phyloP scores from a whole-genome alignment of 1,140 invertebrate genomes.

The Gonioctena quinquepunctata region DNA sequence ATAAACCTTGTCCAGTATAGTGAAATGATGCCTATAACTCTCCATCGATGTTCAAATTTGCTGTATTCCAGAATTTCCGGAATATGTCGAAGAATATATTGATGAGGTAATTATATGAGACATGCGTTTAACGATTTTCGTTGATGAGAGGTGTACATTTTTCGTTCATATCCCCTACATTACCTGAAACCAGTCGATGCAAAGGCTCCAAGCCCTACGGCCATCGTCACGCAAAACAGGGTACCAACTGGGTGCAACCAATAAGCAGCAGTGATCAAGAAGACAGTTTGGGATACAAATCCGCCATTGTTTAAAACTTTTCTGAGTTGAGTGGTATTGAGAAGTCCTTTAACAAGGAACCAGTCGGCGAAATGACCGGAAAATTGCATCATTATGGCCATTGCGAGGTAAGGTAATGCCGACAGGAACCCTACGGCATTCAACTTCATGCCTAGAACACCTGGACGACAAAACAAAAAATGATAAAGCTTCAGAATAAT shows the following conservation, averaged over 20 bases:
- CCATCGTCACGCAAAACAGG: slow-evolving; percentile 78
- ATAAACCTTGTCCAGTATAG: no score
- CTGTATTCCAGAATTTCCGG: no score
- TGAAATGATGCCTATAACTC: no score
- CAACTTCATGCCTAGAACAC: slow-evolving; percentile 72
- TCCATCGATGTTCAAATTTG: no score
- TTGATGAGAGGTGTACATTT: no score
- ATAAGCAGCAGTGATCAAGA: slow-evolving; percentile 81
- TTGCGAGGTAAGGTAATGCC: slow-evolving; percentile 83
- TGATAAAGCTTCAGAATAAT: no score
- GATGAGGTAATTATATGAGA: no score
- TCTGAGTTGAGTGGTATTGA: slow-evolving; percentile 75
- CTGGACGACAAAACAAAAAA: no score
- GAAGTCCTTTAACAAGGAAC: slow-evolving; percentile 64
- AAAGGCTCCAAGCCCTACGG: slow-evolving; percentile 86
- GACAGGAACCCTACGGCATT: slow-evolving; percentile 80
- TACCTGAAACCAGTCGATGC: slow-evolving; percentile 87
- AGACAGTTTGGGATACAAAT: slow-evolving; percentile 80
- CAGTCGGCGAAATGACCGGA: slow-evolving; percentile 84
- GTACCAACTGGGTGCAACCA: slow-evolving; percentile 67
- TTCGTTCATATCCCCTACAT: no score
- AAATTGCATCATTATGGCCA: slow-evolving; percentile 80
- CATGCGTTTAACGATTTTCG: neutral
- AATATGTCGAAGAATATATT: no score
- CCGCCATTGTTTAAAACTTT: slow-evolving; percentile 79